These are phyloP conservation scores for Pantherophis guttatus DNA, from an alignment of 2,113 vertebrate genomes.

Conservation along the genomic window DNA sequence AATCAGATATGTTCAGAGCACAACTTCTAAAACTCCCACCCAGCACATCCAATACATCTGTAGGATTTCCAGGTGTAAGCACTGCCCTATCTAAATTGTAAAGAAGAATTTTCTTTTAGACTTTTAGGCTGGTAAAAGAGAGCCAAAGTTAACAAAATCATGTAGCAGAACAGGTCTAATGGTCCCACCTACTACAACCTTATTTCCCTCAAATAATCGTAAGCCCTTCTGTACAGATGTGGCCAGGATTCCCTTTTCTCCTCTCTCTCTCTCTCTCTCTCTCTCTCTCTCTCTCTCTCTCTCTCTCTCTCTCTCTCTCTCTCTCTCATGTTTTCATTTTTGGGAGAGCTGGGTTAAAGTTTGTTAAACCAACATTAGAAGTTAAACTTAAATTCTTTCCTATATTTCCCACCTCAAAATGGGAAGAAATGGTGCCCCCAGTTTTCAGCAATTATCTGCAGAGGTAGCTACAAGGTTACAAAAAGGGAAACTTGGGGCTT, in stretches of 20 bases:
- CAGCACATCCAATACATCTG: background rate
- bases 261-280: background rate
- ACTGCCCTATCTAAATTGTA: background rate
- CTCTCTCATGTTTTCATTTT: background rate
- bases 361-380: background rate
- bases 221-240: background rate
- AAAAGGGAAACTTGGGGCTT: background rate
- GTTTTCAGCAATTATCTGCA: background rate
- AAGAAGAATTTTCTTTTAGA: background rate
- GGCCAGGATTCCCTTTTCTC: background rate
- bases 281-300: background rate
- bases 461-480: background rate
- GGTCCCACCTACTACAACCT: background rate
- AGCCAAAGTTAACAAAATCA: background rate
- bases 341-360: background rate
- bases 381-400: background rate
- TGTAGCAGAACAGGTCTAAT: background rate
- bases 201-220: background rate
- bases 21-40: background rate
- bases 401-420: background rate
- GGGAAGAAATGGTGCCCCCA: background rate
- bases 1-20: background rate
- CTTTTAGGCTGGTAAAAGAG: background rate
- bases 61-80: background rate
- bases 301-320: background rate